These are phyloP conservation scores for Sternarchorhynchus goeldii DNA, from an alignment of 2,797 vertebrate species.

Conservation along the genomic window DNA sequence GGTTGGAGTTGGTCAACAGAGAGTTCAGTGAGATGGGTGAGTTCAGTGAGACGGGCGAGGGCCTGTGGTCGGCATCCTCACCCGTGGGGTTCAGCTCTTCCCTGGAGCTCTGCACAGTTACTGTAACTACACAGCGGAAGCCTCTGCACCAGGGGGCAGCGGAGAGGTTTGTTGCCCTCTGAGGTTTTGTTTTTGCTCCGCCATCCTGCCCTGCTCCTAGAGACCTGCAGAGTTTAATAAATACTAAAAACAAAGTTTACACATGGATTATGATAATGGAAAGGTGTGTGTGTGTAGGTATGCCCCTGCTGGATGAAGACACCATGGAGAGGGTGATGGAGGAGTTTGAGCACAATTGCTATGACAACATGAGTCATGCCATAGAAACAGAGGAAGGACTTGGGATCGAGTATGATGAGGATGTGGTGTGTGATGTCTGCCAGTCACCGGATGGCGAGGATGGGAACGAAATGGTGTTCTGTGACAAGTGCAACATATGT, in stretches of 20 bases:
- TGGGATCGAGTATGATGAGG: constrained; percentile 97
- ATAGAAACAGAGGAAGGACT: constrained; percentile 95
- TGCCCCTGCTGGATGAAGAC: constrained; percentile 85
- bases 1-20: constrained; percentile 88
- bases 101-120: too few relatives aligned
- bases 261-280: too few relatives aligned
- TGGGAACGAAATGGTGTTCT: constrained; percentile 99
- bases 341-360: constrained; percentile 89
- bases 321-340: constrained; percentile 93
- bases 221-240: too few relatives aligned
- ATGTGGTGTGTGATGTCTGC: constrained; percentile 96
- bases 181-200: too few relatives aligned
- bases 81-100: neutral
- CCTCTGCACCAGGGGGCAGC: too few relatives aligned
- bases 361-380: constrained; percentile 94
- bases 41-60: constrained; percentile 52
- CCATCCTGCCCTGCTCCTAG: too few relatives aligned
- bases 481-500: constrained; percentile 98
- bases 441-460: constrained; percentile 96
- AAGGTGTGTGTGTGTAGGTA: constrained; percentile 68
- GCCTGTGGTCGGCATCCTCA: too few relatives aligned
- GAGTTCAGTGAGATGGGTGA: constrained; percentile 94
- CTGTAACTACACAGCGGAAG: too few relatives aligned
- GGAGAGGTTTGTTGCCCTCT: too few relatives aligned
- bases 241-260: too few relatives aligned